Evolutionary conservation across 2,113 vertebrate genomes (phyloP).

Genomic region (Sigmodon hispidus): DNA sequence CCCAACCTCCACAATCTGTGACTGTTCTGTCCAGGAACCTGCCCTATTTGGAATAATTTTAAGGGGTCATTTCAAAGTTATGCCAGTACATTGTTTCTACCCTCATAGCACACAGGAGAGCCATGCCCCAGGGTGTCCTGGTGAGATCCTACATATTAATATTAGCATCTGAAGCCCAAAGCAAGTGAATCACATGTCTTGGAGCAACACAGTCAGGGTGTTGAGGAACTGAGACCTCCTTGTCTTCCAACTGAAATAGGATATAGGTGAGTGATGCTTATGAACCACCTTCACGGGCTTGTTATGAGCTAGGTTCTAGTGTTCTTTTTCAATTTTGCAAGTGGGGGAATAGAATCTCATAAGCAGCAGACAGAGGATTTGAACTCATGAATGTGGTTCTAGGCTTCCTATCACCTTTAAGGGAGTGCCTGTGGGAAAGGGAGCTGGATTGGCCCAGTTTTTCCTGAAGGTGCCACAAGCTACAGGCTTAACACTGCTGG

Average conservation of each 20-base stretch:
- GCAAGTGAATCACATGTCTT: background rate
- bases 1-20: no score
- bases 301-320: background rate
- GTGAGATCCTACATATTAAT: background rate
- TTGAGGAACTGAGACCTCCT: background rate
- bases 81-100: background rate
- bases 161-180: background rate
- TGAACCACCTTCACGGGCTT: background rate
- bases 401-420: background rate
- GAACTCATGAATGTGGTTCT: background rate
- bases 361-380: background rate
- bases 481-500: background rate
- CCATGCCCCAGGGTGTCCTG: background rate
- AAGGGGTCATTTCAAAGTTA: slow-evolving; percentile 29
- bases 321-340: background rate
- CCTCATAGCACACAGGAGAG: background rate
- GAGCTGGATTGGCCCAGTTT: background rate
- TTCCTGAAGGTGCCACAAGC: background rate
- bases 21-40: background rate
- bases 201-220: background rate
- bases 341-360: background rate
- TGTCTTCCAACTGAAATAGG: background rate
- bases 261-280: fast-evolving
- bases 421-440: background rate
- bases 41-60: background rate